Conservation (phyloP, 1,140 invertebrate genomes). For the Neodiprion lecontei region DNA sequence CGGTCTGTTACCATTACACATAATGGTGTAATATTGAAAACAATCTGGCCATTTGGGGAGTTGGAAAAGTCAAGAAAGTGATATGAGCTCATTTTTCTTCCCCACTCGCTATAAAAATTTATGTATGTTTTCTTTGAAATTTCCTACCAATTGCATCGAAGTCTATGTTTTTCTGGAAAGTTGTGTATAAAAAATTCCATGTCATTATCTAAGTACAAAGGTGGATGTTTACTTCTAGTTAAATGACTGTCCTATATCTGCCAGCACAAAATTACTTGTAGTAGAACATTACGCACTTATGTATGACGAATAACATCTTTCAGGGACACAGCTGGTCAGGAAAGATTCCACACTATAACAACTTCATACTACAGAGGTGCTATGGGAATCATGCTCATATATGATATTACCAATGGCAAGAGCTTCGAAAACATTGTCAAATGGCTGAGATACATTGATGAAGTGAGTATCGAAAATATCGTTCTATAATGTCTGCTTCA, state of each 20-base stretch:
- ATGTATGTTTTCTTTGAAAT: neutral
- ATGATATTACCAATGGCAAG: slow-evolving; percentile 98
- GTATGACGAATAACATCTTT: slow-evolving; percentile 27
- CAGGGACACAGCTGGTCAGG: slow-evolving; percentile 94
- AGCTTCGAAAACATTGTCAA: slow-evolving; percentile 99
- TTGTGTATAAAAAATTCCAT: too few relatives aligned
- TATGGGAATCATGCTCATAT: slow-evolving; percentile 98
- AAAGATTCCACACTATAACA: slow-evolving; percentile 96
- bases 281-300: too few relatives aligned
- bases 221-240: too few relatives aligned
- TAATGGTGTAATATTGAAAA: too few relatives aligned
- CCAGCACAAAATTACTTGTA: too few relatives aligned
- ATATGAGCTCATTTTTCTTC: too few relatives aligned
- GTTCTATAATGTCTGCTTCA: neutral
- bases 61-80: too few relatives aligned
- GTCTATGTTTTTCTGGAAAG: neutral
- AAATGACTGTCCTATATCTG: too few relatives aligned
- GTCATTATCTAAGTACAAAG: too few relatives aligned
- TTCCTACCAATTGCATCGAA: neutral
- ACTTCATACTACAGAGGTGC: slow-evolving; percentile 97
- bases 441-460: slow-evolving; percentile 98
- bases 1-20: too few relatives aligned
- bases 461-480: slow-evolving; percentile 63
- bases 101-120: neutral
- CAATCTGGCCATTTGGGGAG: too few relatives aligned